Evolutionary conservation across 2,888 invertebrate species (phyloP).

Genomic region (Petrolisthes manimaculis): DNA sequence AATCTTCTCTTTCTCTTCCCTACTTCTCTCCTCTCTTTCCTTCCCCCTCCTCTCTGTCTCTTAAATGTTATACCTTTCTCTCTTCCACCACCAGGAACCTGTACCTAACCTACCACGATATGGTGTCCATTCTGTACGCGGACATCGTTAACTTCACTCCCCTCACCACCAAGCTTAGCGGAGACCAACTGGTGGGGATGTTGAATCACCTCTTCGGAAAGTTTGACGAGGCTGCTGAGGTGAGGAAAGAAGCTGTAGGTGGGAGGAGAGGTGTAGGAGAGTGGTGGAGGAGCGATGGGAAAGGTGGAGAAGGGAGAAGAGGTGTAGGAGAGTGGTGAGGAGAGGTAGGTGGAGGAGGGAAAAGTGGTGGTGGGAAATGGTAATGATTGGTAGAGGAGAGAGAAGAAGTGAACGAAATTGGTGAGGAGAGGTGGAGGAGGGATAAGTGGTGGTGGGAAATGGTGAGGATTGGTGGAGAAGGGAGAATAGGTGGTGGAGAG

Average conservation of each 20-base stretch:
- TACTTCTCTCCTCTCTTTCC: constrained; percentile 5
- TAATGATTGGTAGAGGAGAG: background rate
- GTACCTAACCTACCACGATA: constrained; percentile 87
- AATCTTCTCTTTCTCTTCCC: background rate
- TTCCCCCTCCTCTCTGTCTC: constrained; percentile 16
- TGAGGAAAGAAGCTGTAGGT: constrained; percentile 69
- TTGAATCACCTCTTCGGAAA: constrained; percentile 90
- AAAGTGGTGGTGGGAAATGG: background rate
- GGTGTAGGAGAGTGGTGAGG: background rate
- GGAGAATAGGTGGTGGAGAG: background rate
- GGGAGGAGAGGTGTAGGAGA: constrained; percentile 70
- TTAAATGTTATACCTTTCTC: constrained; percentile 17
- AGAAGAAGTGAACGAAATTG: background rate
- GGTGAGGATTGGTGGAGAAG: background rate
- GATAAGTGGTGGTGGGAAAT: background rate
- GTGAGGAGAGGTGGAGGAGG: background rate
- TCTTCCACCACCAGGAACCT: constrained; percentile 78
- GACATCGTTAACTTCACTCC: constrained; percentile 94
- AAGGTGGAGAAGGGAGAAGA: background rate
- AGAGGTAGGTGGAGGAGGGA: background rate
- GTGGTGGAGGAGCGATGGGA: constrained; percentile 71
- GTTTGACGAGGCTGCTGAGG: constrained; percentile 91
- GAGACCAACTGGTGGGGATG: constrained; percentile 85
- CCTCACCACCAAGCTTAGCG: constrained; percentile 85
- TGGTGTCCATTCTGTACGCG: constrained; percentile 91